These are phyloP conservation scores for Triplophysa bombifrons DNA, from an alignment of 2,797 vertebrate genomes.

Conservation along the genomic window DNA sequence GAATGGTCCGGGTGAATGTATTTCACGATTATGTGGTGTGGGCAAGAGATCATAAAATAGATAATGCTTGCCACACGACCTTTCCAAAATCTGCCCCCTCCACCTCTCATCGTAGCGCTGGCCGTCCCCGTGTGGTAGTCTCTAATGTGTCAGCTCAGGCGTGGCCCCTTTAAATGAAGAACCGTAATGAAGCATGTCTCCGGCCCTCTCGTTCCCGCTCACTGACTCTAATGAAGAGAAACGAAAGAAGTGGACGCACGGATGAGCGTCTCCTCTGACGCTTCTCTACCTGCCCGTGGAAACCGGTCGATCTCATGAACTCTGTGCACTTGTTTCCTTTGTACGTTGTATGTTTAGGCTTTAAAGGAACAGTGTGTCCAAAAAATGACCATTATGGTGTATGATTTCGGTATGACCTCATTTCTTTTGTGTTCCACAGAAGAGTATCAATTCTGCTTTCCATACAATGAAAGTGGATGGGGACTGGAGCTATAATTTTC, in stretches of 20 bases:
- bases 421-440: no score
- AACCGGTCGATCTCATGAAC: constrained; percentile 11
- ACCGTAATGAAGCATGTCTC: constrained; percentile 45
- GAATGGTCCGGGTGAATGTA: no score
- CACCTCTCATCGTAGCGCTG: background rate
- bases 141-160: constrained; percentile 46
- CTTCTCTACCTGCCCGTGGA: background rate
- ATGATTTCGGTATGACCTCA: background rate
- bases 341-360: background rate
- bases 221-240: constrained; percentile 51
- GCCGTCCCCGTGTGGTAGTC: constrained; percentile 27
- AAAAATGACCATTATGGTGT: background rate
- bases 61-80: constrained; percentile 20
- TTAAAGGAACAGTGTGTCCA: background rate
- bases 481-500: no score
- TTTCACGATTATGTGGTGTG: background rate
- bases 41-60: background rate
- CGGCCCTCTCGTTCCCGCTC: constrained; percentile 27
- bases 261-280: constrained; percentile 7
- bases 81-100: constrained; percentile 8
- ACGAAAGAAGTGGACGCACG: constrained; percentile 26
- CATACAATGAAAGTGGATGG: background rate
- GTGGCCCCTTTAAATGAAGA: constrained; percentile 40
- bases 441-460: background rate
- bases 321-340: background rate